These are phyloP conservation scores for Tamias sibiricus DNA, from an alignment of 2,113 vertebrate genomes.

Conservation along the genomic window DNA sequence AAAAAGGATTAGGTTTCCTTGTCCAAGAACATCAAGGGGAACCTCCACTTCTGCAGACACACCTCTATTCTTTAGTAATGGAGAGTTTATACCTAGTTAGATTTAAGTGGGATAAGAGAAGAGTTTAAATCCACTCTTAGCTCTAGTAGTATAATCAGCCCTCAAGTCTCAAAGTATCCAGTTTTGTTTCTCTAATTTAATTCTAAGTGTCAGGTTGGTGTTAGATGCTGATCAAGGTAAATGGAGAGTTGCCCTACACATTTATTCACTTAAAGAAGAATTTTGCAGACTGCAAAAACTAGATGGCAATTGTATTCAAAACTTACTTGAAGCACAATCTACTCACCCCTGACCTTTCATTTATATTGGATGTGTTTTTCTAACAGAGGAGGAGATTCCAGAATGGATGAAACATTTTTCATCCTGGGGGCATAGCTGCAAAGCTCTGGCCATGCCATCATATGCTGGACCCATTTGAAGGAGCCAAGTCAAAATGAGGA, in stretches of 20 bases:
- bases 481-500: not conserved
- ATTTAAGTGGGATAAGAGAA: slow-evolving; percentile 82
- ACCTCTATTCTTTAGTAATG: slow-evolving; percentile 76
- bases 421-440: not conserved
- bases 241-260: slow-evolving; percentile 72
- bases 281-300: slow-evolving; percentile 67
- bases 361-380: slow-evolving; percentile 43
- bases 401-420: not conserved
- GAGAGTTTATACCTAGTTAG: slow-evolving; percentile 78
- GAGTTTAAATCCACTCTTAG: slow-evolving; percentile 71
- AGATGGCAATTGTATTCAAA: slow-evolving; percentile 69
- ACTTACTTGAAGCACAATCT: slow-evolving; percentile 54
- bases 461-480: not conserved
- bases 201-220: slow-evolving; percentile 79
- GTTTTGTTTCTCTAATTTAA: slow-evolving; percentile 83
- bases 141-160: slow-evolving; percentile 69
- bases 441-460: not conserved
- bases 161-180: slow-evolving; percentile 80
- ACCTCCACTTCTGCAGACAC: slow-evolving; percentile 76
- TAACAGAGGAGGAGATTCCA: not conserved
- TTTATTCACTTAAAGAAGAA: slow-evolving; percentile 83
- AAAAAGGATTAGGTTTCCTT: slow-evolving; percentile 80
- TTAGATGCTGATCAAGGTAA: slow-evolving; percentile 77
- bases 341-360: slow-evolving; percentile 59
- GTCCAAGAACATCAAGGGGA: slow-evolving; percentile 80